These are phyloP conservation scores for Lottia gigantea DNA, from an alignment of 2,888 invertebrate species.

Conservation along the genomic window DNA sequence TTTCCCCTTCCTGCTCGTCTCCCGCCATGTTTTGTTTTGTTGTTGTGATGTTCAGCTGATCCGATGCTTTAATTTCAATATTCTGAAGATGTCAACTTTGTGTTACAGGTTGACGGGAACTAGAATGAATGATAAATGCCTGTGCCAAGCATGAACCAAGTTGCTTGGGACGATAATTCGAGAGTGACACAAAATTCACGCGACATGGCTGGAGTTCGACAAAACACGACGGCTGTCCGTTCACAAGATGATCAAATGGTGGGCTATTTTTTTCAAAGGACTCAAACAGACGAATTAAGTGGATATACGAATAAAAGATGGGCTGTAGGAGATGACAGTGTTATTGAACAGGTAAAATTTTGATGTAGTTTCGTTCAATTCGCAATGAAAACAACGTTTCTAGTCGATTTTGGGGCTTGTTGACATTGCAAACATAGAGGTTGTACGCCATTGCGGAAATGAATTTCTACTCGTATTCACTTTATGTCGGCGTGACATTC, in stretches of 20 bases:
- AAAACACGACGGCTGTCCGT: conserved; percentile 49
- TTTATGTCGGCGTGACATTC: conserved; percentile 5
- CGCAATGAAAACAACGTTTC: not conserved
- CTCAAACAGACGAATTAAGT: conserved; percentile 79
- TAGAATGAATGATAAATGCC: conserved; percentile 57
- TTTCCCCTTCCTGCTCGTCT: conserved; percentile 23
- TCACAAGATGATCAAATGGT: conserved; percentile 91
- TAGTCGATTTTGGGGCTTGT: not conserved
- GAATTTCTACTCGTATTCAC: conserved; percentile 7
- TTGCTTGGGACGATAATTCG: conserved; percentile 62
- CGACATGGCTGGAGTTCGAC: conserved; percentile 56
- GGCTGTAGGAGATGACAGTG: conserved; percentile 89
- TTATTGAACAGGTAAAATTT: conserved; percentile 73
- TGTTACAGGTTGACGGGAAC: conserved; percentile 30
- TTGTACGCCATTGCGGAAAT: conserved; percentile 10
- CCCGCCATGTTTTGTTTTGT: conserved; percentile 34
- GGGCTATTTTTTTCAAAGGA: conserved; percentile 89
- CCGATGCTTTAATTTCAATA: conserved; percentile 15
- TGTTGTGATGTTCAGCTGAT: conserved; percentile 14
- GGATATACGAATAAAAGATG: conserved; percentile 73
- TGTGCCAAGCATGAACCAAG: conserved; percentile 65
- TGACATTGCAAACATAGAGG: conserved; percentile 7
- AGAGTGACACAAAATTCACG: conserved; percentile 52
- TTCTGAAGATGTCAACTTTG: conserved; percentile 22
- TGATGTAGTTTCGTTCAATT: not conserved